Evolutionary conservation across 2,797 vertebrate genomes (phyloP).

Genomic region (Alauda arvensis): DNA sequence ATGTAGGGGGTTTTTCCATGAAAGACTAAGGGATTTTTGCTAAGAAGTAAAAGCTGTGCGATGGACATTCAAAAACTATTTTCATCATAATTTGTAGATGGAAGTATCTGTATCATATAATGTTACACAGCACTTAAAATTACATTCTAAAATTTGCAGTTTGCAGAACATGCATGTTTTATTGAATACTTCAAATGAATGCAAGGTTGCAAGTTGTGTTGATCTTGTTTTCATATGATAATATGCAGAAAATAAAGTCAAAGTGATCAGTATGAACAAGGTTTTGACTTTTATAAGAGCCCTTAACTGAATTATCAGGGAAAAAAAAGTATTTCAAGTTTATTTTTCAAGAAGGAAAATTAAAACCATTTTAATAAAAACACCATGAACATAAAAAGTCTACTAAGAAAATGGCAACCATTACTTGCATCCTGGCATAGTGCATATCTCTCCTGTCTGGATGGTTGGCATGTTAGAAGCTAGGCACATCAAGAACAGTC

Average conservation of each 20-base stretch:
- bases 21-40: neutral
- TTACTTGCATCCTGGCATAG: neutral
- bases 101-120: neutral
- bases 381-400: neutral
- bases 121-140: neutral
- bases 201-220: constrained; percentile 2
- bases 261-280: neutral
- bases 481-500: neutral
- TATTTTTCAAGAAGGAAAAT: neutral
- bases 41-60: neutral
- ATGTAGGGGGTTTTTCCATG: fast-evolving
- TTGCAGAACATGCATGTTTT: constrained; percentile 9
- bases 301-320: neutral
- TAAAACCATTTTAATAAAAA: neutral
- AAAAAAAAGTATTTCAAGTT: neutral
- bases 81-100: neutral
- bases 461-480: neutral
- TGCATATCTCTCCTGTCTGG: neutral
- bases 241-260: neutral
- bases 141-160: neutral
- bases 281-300: neutral
- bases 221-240: neutral
- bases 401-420: neutral
- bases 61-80: neutral
- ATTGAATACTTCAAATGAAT: constrained; percentile 26